Evolutionary conservation across 2,888 invertebrate genomes (phyloP).

Genomic region (Nasonovia ribisnigri): DNA sequence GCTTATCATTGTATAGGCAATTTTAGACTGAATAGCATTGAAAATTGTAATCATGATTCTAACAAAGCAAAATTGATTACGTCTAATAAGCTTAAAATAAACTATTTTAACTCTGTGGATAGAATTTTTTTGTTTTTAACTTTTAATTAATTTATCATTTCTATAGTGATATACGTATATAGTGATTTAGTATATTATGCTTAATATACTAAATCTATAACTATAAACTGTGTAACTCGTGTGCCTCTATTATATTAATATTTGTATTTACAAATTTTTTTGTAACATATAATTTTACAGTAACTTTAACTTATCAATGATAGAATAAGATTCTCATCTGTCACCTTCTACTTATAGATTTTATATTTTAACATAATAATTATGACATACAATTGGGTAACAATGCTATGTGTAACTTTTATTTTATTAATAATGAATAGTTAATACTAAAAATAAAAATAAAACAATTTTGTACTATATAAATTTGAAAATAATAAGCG

Average conservation of each 20-base stretch:
- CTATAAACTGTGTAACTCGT: no score
- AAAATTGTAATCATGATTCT: no score
- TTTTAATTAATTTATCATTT: no score
- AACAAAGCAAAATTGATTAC: no score
- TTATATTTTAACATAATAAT: conserved; percentile 51
- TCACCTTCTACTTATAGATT: conserved; percentile 35
- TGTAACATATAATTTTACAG: conserved; percentile 54
- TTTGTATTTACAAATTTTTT: conserved; percentile 54
- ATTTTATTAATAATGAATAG: conserved; percentile 32
- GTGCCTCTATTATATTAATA: conserved; percentile 39
- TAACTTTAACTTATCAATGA: conserved; percentile 13
- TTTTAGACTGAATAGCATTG: no score
- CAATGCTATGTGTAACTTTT: conserved; percentile 39
- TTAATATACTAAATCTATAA: no score
- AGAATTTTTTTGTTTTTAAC: no score
- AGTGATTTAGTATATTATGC: no score
- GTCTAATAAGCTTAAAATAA: no score
- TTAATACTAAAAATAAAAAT: conserved; percentile 25
- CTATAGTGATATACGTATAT: no score
- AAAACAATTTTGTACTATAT: conserved; percentile 14
- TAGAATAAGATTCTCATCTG: conserved; percentile 15
- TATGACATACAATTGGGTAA: conserved; percentile 46
- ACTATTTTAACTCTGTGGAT: no score
- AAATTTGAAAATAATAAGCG: conserved; percentile 42
- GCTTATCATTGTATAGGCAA: no score